Base-by-base conservation (phyloP, 2,113 vertebrate genomes). In the Nycticorax nycticorax region DNA sequence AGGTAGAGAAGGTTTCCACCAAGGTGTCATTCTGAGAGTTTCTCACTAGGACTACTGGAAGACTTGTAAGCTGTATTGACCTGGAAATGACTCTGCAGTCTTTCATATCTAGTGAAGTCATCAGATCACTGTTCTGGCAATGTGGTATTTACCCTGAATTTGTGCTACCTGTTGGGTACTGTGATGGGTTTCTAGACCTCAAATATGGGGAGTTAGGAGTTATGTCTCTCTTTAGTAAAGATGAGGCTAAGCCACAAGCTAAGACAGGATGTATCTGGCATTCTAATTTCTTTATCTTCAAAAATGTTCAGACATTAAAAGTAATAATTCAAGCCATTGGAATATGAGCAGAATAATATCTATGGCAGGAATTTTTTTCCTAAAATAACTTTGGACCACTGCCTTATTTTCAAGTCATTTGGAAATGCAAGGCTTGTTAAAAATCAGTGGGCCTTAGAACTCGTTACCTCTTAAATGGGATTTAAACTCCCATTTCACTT, bases 401-500 rank as follows among this genome's bases (percentile, higher is more conserved):
- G 28, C 14, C 53, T 85, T 90, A 50, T 88, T 93, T 95, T 92
- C 41, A 73, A 83, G 17, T 68, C 48, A 85, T 83, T 80, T 85
- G 66, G 41, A 94, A 97, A 73, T 85, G 20, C 10, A 88, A 79
- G 64, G 5, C 33, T 92, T 88, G 23, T 76, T 79, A 95, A 83
- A 94, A 94, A 72, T 79, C 78, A 50, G 18, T 80, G n/a, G 14
- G 28, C 68, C 78, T 83, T 79, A 85, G n/a, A 74, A 77, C 56
- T 78, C 66, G 83, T 89, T 91, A 76, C 73, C 26, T 82, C 63
- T 69, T 85, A 95, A 92, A 89, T 57, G 57, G 0, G 8, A 79
- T 84, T 91, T 89, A 41, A 94, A 89, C 53, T 89, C 57, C 22
- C 28, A 79, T 94, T 92, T 95, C 35, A 66, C 33, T 89, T 85